Evolutionary conservation across 2,797 vertebrate genomes (phyloP).

Genomic region (Oreonectes daqikongensis): DNA sequence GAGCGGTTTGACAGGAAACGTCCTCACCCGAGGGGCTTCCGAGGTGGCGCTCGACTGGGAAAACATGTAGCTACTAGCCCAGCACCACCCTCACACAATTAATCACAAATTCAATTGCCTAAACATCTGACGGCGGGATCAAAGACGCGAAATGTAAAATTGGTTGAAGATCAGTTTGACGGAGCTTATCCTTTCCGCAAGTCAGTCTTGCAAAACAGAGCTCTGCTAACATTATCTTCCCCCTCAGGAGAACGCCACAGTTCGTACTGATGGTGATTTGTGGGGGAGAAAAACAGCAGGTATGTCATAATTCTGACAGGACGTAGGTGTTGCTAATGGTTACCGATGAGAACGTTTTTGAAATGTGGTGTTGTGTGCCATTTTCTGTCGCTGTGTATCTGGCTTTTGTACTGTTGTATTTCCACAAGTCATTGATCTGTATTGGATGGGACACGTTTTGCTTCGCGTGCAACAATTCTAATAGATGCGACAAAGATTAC

Average conservation of each 20-base stretch:
- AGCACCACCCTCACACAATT: conserved; percentile 66
- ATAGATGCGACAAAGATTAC: conserved; percentile 37
- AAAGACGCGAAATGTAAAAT: conserved; percentile 50
- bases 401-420: conserved; percentile 18
- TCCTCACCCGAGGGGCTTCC: conserved; percentile 54
- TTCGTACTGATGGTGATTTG: conserved; percentile 48
- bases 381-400: conserved; percentile 13
- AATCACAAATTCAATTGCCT: conserved; percentile 62
- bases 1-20: conserved; percentile 57
- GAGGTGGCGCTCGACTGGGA: conserved; percentile 32
- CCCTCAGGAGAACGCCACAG: conserved; percentile 44
- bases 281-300: conserved; percentile 41
- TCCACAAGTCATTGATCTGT: conserved; percentile 45
- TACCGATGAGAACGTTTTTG: conserved; percentile 41
- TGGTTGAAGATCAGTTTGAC: conserved; percentile 54
- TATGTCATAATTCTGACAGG: conserved; percentile 53
- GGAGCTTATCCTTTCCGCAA: conserved; percentile 46
- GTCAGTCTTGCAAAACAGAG: conserved; percentile 47
- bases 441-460: conserved; percentile 26
- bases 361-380: conserved; percentile 29
- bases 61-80: conserved; percentile 62
- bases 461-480: not conserved
- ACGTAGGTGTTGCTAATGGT: conserved; percentile 55
- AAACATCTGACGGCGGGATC: conserved; percentile 53
- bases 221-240: conserved; percentile 9